phyloP scores from a whole-genome alignment of 2,113 vertebrate genomes.

The Istiophorus platypterus region DNA sequence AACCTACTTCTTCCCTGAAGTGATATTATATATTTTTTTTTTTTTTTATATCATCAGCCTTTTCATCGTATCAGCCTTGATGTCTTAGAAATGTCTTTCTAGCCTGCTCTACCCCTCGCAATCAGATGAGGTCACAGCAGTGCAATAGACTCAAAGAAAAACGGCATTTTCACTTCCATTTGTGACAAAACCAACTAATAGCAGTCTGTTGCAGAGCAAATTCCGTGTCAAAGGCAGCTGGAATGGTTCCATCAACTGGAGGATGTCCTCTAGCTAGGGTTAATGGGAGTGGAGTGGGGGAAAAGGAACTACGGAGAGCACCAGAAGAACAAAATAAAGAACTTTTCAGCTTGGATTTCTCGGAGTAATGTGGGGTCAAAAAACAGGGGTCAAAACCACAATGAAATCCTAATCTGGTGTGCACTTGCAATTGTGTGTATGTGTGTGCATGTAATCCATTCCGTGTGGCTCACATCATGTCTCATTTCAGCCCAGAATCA shows the following conservation, averaged over 20 bases:
- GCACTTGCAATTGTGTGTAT: conserved; percentile 36
- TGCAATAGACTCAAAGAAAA: conserved; percentile 72
- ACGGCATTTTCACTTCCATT: conserved; percentile 69
- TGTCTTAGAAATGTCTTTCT: conserved; percentile 71
- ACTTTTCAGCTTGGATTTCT: conserved; percentile 79
- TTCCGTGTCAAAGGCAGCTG: conserved; percentile 80
- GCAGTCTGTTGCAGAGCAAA: conserved; percentile 76
- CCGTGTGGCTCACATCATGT: conserved; percentile 73
- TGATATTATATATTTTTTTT: conserved; percentile 37
- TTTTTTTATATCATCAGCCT: conserved; percentile 9
- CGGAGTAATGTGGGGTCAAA: conserved; percentile 78
- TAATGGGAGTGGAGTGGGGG: conserved; percentile 82
- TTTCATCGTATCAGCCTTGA: conserved; percentile 49
- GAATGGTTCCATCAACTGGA: conserved; percentile 81
- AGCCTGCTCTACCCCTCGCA: conserved; percentile 62
- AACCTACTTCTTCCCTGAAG: conserved; percentile 32
- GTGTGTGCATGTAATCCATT: conserved; percentile 63
- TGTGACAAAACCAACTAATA: conserved; percentile 79
- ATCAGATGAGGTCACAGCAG: conserved; percentile 77
- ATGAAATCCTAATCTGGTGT: conserved; percentile 74
- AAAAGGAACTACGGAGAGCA: conserved; percentile 61
- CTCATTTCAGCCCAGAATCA: conserved; percentile 79
- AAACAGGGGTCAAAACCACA: conserved; percentile 77
- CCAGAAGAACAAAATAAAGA: conserved; percentile 74
- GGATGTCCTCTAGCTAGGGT: conserved; percentile 82